Base-by-base conservation (phyloP, 2,888 invertebrate genomes). In the Unio pictorum region DNA sequence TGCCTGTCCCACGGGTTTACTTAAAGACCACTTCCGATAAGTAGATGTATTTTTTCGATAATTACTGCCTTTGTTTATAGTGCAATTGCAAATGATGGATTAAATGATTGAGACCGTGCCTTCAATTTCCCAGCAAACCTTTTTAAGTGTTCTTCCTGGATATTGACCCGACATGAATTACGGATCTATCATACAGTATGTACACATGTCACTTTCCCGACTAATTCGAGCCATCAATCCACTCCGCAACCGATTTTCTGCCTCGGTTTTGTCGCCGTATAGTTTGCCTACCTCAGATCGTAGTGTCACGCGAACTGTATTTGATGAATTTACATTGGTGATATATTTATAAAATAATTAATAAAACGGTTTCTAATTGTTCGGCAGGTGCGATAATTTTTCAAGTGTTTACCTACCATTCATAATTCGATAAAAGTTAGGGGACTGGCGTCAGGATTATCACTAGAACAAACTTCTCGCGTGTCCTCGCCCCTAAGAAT, bases 281-380 rank as follows among this genome's bases (percentile, higher is more conserved):
- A 71, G 71, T 75, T 75, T 75, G 69, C 75, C 61, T 62, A 56
- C 23, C 56, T 70, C 64, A 75, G 71, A 73, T 68, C 71, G 71
- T 71, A 62, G 68, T 75, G 75, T 68, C 68, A 72, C 65, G 66
- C 55, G 69, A 75, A 66, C 70, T 55, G 56, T 28, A 26, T 54
- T 28, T 63, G 55, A 66, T 63, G 63, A 66, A 34, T 56, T 56
- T 64, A 71, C 70, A 73, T 72, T 71, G 68, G 64, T 58, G 69
- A 71, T 75, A 69, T 75, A 67, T 75, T 73, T 73, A 73, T 69
- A 61, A 66, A 71, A 67, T 71, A 75, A 75, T 75, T 73, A 75
- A 73, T 73, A 73, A 67, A 64, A 59, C 61, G 67, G 30, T 63
- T 71, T 59, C 73, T 75, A 75, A 75, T 75, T 75, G 71, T 75